Evolutionary conservation across 2,888 invertebrate genomes (phyloP).

Genomic region (Ochlodes sylvanus): DNA sequence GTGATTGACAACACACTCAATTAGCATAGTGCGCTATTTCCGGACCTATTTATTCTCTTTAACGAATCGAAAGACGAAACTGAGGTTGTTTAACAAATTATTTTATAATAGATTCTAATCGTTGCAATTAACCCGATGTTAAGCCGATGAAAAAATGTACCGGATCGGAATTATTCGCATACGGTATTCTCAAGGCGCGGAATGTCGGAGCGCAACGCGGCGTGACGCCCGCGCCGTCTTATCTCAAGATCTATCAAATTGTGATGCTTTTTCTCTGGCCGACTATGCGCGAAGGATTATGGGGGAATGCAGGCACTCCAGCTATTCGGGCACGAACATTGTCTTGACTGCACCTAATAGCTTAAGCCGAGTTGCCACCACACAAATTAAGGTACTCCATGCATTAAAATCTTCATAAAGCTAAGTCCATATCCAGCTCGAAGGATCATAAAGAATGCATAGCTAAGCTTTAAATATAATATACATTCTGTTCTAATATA

Average conservation of each 20-base stretch:
- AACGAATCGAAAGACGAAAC: slow-evolving; percentile 13
- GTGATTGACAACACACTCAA: not conserved
- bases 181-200: slow-evolving; percentile 55
- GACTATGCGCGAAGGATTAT: slow-evolving; percentile 58
- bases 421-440: not conserved
- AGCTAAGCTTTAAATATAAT: no score
- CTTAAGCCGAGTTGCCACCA: slow-evolving; percentile 30
- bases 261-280: slow-evolving; percentile 59
- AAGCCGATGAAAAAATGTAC: slow-evolving; percentile 45
- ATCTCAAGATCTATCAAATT: slow-evolving; percentile 64
- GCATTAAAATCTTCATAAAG: not conserved
- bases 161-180: slow-evolving; percentile 35
- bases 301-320: slow-evolving; percentile 47
- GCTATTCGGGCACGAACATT: slow-evolving; percentile 50
- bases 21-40: not conserved
- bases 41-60: not conserved
- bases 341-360: slow-evolving; percentile 43
- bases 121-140: slow-evolving; percentile 64
- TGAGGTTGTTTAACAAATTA: slow-evolving; percentile 62
- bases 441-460: not conserved
- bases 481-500: no score
- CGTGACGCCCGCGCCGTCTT: slow-evolving; percentile 60
- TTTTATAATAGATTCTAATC: slow-evolving; percentile 61
- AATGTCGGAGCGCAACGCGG: slow-evolving; percentile 52
- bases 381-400: slow-evolving; percentile 20